Conservation (phyloP, 2,113 vertebrate species). For the Salvelinus namaycush region DNA sequence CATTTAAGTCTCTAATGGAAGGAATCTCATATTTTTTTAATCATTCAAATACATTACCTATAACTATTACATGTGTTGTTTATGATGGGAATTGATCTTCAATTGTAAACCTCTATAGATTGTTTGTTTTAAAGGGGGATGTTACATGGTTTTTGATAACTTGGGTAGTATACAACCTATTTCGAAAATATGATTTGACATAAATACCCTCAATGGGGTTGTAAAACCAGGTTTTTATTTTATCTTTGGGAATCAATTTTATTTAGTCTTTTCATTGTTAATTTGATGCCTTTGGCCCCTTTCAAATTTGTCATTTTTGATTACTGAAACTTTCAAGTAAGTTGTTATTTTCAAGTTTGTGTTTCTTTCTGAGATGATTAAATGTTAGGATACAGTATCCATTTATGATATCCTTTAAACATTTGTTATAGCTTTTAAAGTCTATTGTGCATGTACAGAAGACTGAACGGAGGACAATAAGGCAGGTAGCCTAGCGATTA, state of each 20-base stretch:
- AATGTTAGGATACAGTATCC: not conserved
- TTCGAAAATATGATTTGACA: not conserved
- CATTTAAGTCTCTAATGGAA: not conserved
- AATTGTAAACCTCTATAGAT: not conserved
- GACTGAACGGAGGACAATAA: not conserved
- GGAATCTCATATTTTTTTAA: not conserved
- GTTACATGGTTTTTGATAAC: not conserved
- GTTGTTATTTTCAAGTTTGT: too few species aligned
- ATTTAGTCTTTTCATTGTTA: not conserved
- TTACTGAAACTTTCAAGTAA: not conserved
- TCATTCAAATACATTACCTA: not conserved
- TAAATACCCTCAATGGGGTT: not conserved
- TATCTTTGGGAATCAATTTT: not conserved
- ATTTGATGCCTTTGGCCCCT: not conserved
- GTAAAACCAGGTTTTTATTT: not conserved
- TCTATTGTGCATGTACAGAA: slow-evolving; percentile 1
- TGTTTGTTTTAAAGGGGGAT: not conserved
- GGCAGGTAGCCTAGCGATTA: too few species aligned
- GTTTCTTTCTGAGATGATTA: not conserved
- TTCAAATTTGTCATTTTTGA: not conserved
- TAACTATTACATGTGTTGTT: not conserved
- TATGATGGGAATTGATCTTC: not conserved
- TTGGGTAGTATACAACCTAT: not conserved
- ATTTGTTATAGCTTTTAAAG: not conserved
- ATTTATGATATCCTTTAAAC: not conserved